Conservation (phyloP, 2,888 invertebrate species). For the Drosophila testacea region DNA sequence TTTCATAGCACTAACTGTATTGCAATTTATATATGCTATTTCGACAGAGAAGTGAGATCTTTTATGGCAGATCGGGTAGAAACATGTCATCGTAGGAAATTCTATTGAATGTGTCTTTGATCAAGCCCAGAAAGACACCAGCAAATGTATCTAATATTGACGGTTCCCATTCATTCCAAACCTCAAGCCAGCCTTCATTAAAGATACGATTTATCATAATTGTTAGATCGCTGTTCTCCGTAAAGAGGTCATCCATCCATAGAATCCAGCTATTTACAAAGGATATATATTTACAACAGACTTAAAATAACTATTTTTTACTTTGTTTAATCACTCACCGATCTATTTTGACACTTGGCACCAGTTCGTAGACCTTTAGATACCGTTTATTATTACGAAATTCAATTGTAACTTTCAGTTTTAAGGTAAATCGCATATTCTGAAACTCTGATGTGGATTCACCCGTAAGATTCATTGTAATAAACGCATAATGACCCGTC, state of each 20-base stretch:
- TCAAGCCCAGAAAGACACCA: slow-evolving; percentile 36
- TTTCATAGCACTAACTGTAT: neutral
- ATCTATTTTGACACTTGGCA: slow-evolving; percentile 45
- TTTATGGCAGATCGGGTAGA: slow-evolving; percentile 19
- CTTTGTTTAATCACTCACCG: slow-evolving; percentile 43
- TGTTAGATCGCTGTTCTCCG: slow-evolving; percentile 54
- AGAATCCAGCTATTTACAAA: slow-evolving; percentile 52
- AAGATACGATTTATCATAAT: slow-evolving; percentile 51
- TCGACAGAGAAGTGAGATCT: neutral
- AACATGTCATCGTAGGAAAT: slow-evolving; percentile 65
- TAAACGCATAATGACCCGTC: slow-evolving; percentile 27
- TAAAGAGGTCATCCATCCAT: slow-evolving; percentile 54
- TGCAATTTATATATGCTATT: neutral
- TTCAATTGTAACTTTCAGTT: slow-evolving; percentile 47
- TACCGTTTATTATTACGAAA: slow-evolving; percentile 57
- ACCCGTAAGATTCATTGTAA: slow-evolving; percentile 25
- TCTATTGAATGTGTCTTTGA: slow-evolving; percentile 44
- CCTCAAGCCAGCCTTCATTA: slow-evolving; percentile 57
- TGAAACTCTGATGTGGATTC: slow-evolving; percentile 49
- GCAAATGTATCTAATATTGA: slow-evolving; percentile 43
- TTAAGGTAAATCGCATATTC: slow-evolving; percentile 55
- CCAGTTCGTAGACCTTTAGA: slow-evolving; percentile 54
- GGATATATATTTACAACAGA: neutral
- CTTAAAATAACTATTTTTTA: neutral
- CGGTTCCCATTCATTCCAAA: slow-evolving; percentile 62